Base-by-base conservation (phyloP, 2,888 invertebrate species). In the Temnothorax unifasciatus region DNA sequence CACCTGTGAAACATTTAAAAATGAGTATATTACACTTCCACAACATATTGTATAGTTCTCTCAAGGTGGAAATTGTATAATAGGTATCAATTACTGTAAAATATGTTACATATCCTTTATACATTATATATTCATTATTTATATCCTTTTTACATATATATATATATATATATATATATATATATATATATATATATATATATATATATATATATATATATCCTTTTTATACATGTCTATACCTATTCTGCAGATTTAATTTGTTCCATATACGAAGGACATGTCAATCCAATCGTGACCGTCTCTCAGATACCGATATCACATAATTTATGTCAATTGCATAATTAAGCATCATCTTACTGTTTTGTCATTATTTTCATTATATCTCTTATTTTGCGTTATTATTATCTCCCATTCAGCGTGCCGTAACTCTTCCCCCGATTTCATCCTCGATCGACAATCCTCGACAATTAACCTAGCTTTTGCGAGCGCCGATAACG, bases 1-100 rank as follows among this genome's bases (percentile, higher is more conserved):
- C 83, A 97, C 96, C 97, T 97, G 93, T 1, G 2, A 59, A 71
- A 8, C 9, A 69, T 34, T 38, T 18, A 18, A 47, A n/a, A n/a
- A 81, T 59, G 3, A 69, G n/a, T 54, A 25, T 25, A 15, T 9
- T 8, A n/a, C 1, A 54, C 21, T 38, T 57, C 21, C 54, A 6
- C 6, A 64, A 38, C 0, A 38, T 5, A 38, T 11, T 63, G 4
- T 38, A n/a, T 1, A 34, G n/a, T 38, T 38, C 3, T 63, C 38
- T 63, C 38, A 21, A 21, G 21, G 13, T 2, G 4, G 1, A n/a
- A 8, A 18, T 18, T 50, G 18, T 6, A 6, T 50, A 50, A 50
- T 18, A 6, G 6, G 50, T 18, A 38, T 41, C 13, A 64, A 41
- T 64, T 21, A 38, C 38, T 38, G n/a, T 0, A 63, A 63, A 38